Evolutionary conservation across 2,888 invertebrate genomes (phyloP).

Genomic region (Crossocerus cetratus): DNA sequence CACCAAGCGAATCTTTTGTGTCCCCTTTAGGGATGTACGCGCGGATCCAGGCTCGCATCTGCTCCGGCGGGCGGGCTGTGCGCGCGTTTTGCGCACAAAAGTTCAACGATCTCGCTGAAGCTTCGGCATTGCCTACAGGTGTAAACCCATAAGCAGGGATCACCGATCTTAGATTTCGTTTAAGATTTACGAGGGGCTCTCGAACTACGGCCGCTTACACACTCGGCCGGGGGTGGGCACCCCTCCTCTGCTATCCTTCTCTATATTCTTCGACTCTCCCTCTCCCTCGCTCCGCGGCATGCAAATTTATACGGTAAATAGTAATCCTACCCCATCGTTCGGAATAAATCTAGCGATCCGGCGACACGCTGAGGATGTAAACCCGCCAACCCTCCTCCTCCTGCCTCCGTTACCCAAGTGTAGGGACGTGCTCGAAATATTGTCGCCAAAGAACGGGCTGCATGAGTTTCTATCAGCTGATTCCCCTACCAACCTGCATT

Average conservation of each 20-base stretch:
- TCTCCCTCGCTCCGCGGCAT: slow-evolving; percentile 41
- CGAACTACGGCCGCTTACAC: slow-evolving; percentile 14
- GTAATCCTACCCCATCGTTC: slow-evolving; percentile 62
- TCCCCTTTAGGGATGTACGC: slow-evolving; percentile 15
- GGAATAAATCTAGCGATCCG: slow-evolving; percentile 63
- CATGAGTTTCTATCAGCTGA: slow-evolving; percentile 33
- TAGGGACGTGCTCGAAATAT: slow-evolving; percentile 51
- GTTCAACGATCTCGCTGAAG: slow-evolving; percentile 19
- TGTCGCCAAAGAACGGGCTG: slow-evolving; percentile 28
- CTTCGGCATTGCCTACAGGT: slow-evolving; percentile 48
- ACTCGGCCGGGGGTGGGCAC: slow-evolving; percentile 8
- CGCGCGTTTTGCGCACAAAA: slow-evolving; percentile 15
- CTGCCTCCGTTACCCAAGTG: slow-evolving; percentile 21
- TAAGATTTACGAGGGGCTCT: slow-evolving; percentile 64
- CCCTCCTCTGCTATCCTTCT: slow-evolving; percentile 15
- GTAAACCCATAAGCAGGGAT: slow-evolving; percentile 64
- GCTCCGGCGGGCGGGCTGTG: slow-evolving; percentile 5
- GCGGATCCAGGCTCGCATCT: slow-evolving; percentile 23
- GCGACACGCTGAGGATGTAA: slow-evolving; percentile 53
- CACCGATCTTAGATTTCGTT: slow-evolving; percentile 62
- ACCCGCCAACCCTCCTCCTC: slow-evolving; percentile 22
- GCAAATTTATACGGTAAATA: slow-evolving; percentile 70
- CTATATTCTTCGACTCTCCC: slow-evolving; percentile 20
- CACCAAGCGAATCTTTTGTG: slow-evolving; percentile 31
- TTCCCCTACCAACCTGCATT: not conserved